These are phyloP conservation scores for Oenanthe oenanthe DNA, from an alignment of 2,113 vertebrate species.

Conservation along the genomic window DNA sequence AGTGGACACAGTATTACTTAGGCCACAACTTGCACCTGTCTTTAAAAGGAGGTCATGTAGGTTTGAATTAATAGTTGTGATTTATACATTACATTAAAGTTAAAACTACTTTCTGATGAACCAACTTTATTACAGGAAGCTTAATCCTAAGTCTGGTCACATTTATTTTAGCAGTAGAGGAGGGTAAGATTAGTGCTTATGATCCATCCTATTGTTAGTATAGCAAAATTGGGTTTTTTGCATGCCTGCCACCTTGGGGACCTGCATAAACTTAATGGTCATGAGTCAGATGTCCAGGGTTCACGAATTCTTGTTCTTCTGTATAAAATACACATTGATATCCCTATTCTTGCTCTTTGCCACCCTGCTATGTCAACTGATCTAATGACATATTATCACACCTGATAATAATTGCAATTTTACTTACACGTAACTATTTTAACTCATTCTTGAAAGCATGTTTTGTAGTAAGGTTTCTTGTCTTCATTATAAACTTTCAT, in stretches of 20 bases:
- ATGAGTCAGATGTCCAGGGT: neutral
- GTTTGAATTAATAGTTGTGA: neutral
- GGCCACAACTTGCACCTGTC: neutral
- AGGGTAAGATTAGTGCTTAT: neutral
- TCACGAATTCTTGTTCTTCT: neutral
- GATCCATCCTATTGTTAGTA: neutral
- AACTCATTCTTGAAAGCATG: neutral
- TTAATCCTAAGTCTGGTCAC: neutral
- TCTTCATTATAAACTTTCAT: neutral
- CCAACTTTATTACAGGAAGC: neutral
- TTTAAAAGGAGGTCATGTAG: neutral
- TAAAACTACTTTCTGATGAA: neutral
- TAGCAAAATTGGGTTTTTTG: neutral
- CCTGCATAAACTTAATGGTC: neutral
- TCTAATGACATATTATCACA: neutral
- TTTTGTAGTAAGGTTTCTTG: neutral
- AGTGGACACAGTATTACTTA: neutral
- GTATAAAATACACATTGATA: neutral
- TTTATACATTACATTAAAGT: neutral
- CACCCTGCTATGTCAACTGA: neutral
- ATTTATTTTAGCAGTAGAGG: neutral
- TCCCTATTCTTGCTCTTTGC: neutral
- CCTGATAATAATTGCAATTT: neutral
- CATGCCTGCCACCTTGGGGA: neutral
- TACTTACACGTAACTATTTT: neutral